Conservation (phyloP, 2,797 vertebrate genomes). For the Hylomyscus alleni region DNA sequence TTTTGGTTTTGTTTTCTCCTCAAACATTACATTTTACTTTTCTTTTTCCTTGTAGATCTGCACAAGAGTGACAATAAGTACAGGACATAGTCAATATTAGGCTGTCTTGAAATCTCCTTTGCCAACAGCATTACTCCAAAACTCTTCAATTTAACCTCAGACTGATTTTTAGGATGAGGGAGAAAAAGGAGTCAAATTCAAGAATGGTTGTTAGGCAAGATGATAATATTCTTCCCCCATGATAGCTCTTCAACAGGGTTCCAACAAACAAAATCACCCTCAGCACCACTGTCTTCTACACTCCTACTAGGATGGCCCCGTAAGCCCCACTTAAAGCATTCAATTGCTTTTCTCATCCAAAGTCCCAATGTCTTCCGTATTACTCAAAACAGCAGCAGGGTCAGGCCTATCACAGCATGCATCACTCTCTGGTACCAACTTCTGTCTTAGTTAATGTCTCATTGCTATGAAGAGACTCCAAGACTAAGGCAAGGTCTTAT, state of each 20-base stretch:
- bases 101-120: background rate
- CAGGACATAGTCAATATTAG: background rate
- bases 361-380: too few relatives aligned
- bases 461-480: background rate
- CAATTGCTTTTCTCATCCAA: background rate
- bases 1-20: background rate
- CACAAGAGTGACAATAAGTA: background rate
- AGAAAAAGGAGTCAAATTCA: background rate
- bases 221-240: background rate
- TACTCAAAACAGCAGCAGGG: background rate
- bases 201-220: background rate
- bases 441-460: background rate
- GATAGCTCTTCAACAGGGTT: background rate
- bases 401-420: background rate
- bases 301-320: background rate
- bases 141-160: background rate
- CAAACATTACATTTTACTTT: background rate
- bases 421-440: background rate
- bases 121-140: too few relatives aligned
- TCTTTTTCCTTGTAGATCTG: background rate
- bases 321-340: background rate
- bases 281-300: background rate
- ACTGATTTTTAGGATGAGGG: background rate
- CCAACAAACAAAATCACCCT: background rate
- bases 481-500: background rate